phyloP scores from a whole-genome alignment of 2,888 invertebrate genomes.

The Carcina quercana region DNA sequence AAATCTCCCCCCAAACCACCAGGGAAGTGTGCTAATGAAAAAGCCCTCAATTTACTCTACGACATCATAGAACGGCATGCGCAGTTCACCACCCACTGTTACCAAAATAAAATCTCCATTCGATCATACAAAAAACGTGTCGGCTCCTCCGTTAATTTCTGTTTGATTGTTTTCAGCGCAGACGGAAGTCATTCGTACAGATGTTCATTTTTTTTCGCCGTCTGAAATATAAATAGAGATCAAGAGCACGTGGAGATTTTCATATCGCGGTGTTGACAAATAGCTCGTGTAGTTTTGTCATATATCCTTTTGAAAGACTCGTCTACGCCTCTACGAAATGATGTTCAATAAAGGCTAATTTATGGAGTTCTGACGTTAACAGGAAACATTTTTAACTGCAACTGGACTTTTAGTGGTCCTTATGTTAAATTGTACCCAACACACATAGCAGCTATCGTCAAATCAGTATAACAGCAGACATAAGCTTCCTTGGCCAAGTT shows the following conservation, averaged over 20 bases:
- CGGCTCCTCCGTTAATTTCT: constrained; percentile 22
- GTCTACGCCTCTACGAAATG: constrained; percentile 21
- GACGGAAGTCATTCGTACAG: constrained; percentile 41
- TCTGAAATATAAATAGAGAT: constrained; percentile 33
- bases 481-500: no score
- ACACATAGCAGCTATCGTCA: no score
- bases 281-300: constrained; percentile 23
- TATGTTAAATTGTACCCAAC: no score
- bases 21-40: constrained; percentile 16
- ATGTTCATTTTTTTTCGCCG: constrained; percentile 29
- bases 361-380: constrained; percentile 27
- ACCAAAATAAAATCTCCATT: constrained; percentile 14
- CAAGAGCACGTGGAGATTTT: constrained; percentile 27
- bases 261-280: constrained; percentile 38
- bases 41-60: constrained; percentile 9
- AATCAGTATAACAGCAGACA: no score
- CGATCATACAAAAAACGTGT: constrained; percentile 27
- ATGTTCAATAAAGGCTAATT: constrained; percentile 47
- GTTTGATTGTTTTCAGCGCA: constrained; percentile 34
- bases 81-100: constrained; percentile 7
- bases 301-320: constrained; percentile 41
- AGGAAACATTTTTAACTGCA: constrained; percentile 36
- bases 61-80: constrained; percentile 10
- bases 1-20: constrained; percentile 33
- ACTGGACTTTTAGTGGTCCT: constrained; percentile 28